phyloP scores from a whole-genome alignment of 1,140 invertebrate species.

The Bilobella aurantiaca region DNA sequence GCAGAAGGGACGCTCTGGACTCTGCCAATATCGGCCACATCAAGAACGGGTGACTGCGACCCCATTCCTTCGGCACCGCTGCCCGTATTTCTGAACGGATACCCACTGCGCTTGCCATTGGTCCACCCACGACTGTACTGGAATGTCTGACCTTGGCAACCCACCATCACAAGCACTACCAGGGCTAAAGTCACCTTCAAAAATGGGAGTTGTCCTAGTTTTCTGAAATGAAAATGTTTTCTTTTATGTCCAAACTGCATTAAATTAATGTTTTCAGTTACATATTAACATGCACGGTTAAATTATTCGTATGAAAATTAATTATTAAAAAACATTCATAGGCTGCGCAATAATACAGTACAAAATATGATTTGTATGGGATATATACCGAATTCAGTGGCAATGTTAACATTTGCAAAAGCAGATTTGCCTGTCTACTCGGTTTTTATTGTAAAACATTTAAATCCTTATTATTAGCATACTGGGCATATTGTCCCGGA shows the following conservation, averaged over 20 bases:
- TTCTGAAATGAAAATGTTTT: conserved; percentile 1
- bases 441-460: no score
- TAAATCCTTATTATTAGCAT: no score
- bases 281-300: no score
- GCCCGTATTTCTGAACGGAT: neutral
- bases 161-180: conserved; percentile 23
- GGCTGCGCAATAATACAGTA: no score
- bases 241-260: neutral
- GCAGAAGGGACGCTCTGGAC: no score
- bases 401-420: no score
- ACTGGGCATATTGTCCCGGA: no score
- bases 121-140: conserved; percentile 65
- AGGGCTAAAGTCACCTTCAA: conserved; percentile 22
- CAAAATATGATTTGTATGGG: no score
- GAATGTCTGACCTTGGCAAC: conserved; percentile 51
- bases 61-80: neutral
- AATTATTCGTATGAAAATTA: no score
- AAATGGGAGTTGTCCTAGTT: neutral
- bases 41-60: neutral
- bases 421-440: no score
- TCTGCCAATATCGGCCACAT: neutral
- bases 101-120: conserved; percentile 43
- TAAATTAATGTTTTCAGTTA: neutral
- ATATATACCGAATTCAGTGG: no score
- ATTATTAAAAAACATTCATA: no score